These are phyloP conservation scores for Bibio marci DNA, from an alignment of 2,888 invertebrate genomes.

Conservation along the genomic window DNA sequence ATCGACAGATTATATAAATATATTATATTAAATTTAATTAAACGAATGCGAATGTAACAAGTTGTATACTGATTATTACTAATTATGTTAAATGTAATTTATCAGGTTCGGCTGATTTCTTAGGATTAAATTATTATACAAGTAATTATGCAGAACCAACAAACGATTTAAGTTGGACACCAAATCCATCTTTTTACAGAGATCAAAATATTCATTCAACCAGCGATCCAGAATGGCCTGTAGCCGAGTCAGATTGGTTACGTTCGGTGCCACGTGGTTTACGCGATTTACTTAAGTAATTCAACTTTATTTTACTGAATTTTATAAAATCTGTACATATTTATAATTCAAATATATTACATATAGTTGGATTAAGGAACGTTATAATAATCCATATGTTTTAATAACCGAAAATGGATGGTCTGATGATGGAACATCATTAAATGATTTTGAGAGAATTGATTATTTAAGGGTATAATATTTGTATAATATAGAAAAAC, in stretches of 20 bases:
- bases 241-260: conserved; percentile 18
- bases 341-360: too few species aligned
- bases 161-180: conserved; percentile 13
- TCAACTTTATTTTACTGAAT: background rate
- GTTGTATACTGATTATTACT: background rate
- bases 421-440: conserved; percentile 24
- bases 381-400: conserved; percentile 35
- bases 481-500: conserved; percentile 19
- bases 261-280: conserved; percentile 20
- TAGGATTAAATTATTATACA: conserved; percentile 20
- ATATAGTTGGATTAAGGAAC: conserved; percentile 33
- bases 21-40: too few species aligned
- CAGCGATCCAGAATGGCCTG: conserved; percentile 17
- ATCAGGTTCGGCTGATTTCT: conserved; percentile 18
- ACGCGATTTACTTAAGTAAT: conserved; percentile 11
- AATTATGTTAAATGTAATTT: too few species aligned
- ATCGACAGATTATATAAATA: too few species aligned
- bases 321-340: too few species aligned
- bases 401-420: conserved; percentile 43
- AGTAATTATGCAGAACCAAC: conserved; percentile 13
- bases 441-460: conserved; percentile 27
- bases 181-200: conserved; percentile 32
- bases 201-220: conserved; percentile 23
- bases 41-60: background rate
- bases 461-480: conserved; percentile 15